Evolutionary conservation across 2,888 invertebrate genomes (phyloP), one percentile per base, ranked within the genome.

Genomic region (Leptinotarsa peninsularis): DNA sequence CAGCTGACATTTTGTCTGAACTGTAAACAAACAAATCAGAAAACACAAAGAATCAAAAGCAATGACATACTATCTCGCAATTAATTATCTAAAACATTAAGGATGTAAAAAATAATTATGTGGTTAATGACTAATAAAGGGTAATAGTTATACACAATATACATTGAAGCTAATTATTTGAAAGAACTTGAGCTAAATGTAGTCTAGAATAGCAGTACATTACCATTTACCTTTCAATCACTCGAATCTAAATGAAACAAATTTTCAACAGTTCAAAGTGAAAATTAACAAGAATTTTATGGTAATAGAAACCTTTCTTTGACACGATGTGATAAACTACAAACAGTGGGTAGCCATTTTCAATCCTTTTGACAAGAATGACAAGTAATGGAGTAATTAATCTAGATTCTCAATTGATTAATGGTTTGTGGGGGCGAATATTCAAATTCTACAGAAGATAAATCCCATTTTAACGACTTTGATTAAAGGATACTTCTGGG

Each of bases 1-100:
- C 98, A 82, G 97, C 94, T 83, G 97, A 94, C 96, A 96, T 96
- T 86, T 90, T 93, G 58, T 43, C 21, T 18, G 27, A 33, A 49
- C 79, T 78, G 76, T 78, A 80, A 80, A 77, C 73, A 81, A 79
- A 76, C 73, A 76, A 58, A 17, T 58, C 14, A 58, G 33, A 71
- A 71, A 43, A 72, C 67, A 67, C 23, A 63, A 71, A 27, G 18
- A 33, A 54, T 56, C 23, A n/a, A 23, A 54, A 66, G 17, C 68
- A 14, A 54, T 63, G 69, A 23, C 50, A 15, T 4, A 56, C 66
- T 27, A 33, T n/a, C 13, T 66, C n/a, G n/a, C 13, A n/a, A n/a
- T 5, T 18, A 4, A 63, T n/a, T 63, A 33, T n/a, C 5, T n/a
- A 13, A 17, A 23, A 4, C 13, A 18, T 23, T 54, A 18, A n/a